Evolutionary conservation across 2,888 invertebrate genomes (phyloP), one percentile per base, ranked within the genome.

Genomic region (Ophion obscuratus): DNA sequence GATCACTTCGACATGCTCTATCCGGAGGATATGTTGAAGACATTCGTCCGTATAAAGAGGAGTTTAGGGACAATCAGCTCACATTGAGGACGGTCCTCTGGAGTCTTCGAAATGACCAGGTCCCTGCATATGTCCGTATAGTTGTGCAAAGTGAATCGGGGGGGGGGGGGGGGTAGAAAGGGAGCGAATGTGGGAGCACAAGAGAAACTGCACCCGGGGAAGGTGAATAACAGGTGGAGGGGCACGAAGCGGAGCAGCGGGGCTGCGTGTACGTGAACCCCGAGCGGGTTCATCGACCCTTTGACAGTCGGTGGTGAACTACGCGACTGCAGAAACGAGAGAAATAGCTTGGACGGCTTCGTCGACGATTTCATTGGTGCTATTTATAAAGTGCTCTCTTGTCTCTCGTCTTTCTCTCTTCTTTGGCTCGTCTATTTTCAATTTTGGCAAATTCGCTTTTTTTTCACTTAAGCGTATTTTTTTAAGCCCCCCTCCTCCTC

Each of bases 251-350:
- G 76, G 68, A 40, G 76, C 53, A 7, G n/a, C 36, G 75, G 24
- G 24, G 20, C 27, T 66, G 47, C 17, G 80, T 73, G 44, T 73
- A 59, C 11, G 47, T 78, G 83, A 64, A 82, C 70, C 83, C 74
- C 61, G 61, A 61, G 24, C 4, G 71, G 85, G 88, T 88, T 88
- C 88, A 83, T 88, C 83, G 88, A 88, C 88, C 88, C 83, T 87
- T 86, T 88, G 85, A 86, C 86, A 88, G 87, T 85, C 77, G 84
- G 75, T 82, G 83, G 86, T 83, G 75, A 79, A 87, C 86, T 85
- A 79, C 71, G 74, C 77, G 80, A 78, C 70, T 82, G 81, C 84
- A 81, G 83, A 68, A 73, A 80, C 70, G 82, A 85, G 61, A 70
- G 57, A 82, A 83, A 85, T 67, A 77, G 64, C 80, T 81, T 68